Base-by-base conservation (phyloP, 2,113 vertebrate species). In the Ptilonorhynchus violaceus region DNA sequence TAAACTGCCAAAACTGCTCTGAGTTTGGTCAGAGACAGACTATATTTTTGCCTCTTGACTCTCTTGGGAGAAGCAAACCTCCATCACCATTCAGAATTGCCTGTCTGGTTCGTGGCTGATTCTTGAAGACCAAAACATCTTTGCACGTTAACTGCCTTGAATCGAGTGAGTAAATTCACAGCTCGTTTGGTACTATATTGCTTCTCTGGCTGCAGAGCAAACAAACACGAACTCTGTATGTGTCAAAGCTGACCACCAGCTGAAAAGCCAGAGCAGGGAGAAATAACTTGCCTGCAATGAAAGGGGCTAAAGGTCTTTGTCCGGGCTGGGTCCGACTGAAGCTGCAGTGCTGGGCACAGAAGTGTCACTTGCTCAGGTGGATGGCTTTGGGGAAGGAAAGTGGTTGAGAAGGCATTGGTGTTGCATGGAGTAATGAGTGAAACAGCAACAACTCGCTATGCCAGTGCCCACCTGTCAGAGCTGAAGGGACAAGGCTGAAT, bases 351-450 rank as follows among this genome's bases (percentile, higher is more conserved):
- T 3, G 7, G 73, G 41, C 69, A 44, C 46, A 28, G 39, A 22
- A 33, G 13, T 53, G 16, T 16, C 24, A 1, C 6, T 70, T 82
- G 18, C 70, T 88, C 50, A 0, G 2, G 6, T 2, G 2, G 52
- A 3, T 0, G 0, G 25, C 15, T 37, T 13, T 18, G 33, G 39
- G 89, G 73, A 94, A 47, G 55, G n/a, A 39, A n/a, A 68, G 50
- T 3, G 1, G 11, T 49, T 42, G 27, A 31, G 89, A 39, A 63
- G 30, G 30, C 3, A 1, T 33, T 1, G 2, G 25, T 63, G 25
- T 46, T n/a, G n/a, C 1, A 0, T 0, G 0, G 64, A 27, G 22
- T 8, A 30, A 33, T 0, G 14, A 58, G 66, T n/a, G 68, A 35
- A 78, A 23, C 13, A 46, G 42, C 25, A 37, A 39, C 74, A 56